Base-by-base conservation (phyloP, 2,797 vertebrate species). In the Acanthurus lineatus region DNA sequence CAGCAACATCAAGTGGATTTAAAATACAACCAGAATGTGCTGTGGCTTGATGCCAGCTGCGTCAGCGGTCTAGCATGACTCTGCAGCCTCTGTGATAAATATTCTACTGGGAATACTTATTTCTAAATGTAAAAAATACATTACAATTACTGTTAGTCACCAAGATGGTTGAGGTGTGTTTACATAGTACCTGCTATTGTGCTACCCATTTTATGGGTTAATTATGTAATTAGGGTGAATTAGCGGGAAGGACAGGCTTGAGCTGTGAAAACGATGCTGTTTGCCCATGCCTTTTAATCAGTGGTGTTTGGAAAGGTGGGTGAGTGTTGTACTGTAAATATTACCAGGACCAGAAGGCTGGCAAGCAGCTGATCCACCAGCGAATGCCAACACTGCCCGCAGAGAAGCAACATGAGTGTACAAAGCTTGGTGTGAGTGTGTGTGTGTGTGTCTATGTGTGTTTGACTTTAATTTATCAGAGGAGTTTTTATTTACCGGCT, bases 301-400 rank as follows among this genome's bases (percentile, higher is more conserved):
- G 67, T 67, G 54, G 8, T 53, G 77, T 78, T 72, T 77, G 60
- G 62, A 79, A 68, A 64, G 71, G 77, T 67, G 12, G 38, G 11
- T 40, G 47, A 69, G 63, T 72, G 59, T 79, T 86, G 69, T 72
- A 69, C 76, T 79, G 69, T 82, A 87, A 90, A 88, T 85, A 81
- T 73, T 70, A 56, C 48, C 67, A 48, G 51, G 73, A 83, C 61
- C 84, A 91, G 84, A 86, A 83, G 84, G 79, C 53, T 66, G 61
- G 81, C 47, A 54, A 25, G 72, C 45, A 45, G 79, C 77, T 28
- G 72, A 81, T 84, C 40, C 42, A 51, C 45, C 47, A 76, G 42
- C n/a, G 35, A 11, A 63, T 77, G 82, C 86, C 86, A 88, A 49
- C 12, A 3, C 53, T 78, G 62, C 70, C 77, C 22, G 44, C 60